Conservation (phyloP, 2,113 vertebrate genomes). For the Gulo gulo region DNA sequence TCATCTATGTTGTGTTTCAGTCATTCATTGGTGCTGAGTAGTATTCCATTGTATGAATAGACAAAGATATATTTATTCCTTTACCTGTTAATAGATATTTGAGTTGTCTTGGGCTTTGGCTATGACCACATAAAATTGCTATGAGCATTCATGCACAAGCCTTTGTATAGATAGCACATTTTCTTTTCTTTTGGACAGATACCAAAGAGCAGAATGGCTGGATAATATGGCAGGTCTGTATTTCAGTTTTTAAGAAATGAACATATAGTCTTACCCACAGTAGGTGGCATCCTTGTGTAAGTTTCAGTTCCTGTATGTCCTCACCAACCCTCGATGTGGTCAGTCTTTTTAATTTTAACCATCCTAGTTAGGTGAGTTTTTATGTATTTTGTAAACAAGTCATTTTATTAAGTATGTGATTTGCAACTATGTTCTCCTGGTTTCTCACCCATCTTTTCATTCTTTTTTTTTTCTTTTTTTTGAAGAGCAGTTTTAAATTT, state of each 20-base stretch:
- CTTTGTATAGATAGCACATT: neutral
- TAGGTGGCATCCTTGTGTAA: fast-evolving
- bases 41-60: neutral
- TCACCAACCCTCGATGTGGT: neutral
- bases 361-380: neutral
- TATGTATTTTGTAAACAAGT: neutral
- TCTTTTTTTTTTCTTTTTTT: neutral
- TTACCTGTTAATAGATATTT: neutral
- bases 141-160: neutral
- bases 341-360: neutral
- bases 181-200: neutral
- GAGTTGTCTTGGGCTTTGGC: neutral
- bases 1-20: neutral
- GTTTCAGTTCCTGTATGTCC: neutral
- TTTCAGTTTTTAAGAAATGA: neutral
- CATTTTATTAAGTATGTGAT: neutral
- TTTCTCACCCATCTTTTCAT: neutral
- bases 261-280: neutral
- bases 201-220: neutral
- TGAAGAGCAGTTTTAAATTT: neutral
- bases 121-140: neutral
- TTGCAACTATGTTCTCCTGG: neutral
- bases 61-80: neutral
- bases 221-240: neutral
- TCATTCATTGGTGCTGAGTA: neutral